Conservation (phyloP, 2,797 vertebrate genomes). For the Neopelma chrysocephalum region DNA sequence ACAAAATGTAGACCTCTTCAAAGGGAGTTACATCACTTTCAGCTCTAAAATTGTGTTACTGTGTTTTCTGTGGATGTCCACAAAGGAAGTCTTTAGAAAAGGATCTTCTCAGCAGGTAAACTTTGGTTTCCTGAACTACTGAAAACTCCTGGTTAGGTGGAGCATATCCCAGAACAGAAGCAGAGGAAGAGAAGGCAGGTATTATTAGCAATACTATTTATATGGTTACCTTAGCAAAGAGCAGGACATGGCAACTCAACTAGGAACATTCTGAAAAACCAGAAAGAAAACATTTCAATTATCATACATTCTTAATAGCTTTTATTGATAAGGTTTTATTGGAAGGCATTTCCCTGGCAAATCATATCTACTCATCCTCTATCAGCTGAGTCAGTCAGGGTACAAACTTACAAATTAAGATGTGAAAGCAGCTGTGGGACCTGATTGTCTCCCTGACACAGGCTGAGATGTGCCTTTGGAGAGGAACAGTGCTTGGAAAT, state of each 20-base stretch:
- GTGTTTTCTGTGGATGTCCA: background rate
- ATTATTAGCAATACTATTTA: background rate
- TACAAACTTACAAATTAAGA: background rate
- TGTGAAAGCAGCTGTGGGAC: background rate
- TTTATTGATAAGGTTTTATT: background rate
- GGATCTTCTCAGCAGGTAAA: background rate
- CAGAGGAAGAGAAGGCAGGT: background rate
- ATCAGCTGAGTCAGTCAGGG: background rate
- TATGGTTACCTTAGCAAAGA: background rate
- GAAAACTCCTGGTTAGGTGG: background rate
- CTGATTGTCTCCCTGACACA: background rate
- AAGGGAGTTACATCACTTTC: background rate
- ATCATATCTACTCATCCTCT: background rate
- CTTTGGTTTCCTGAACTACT: background rate
- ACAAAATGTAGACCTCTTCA: slow-evolving; percentile 35
- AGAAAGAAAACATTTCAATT: background rate
- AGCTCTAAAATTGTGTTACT: background rate
- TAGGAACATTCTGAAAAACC: background rate
- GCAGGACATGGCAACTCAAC: background rate
- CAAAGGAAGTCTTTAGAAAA: background rate
- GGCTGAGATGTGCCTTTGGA: background rate
- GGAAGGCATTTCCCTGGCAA: background rate
- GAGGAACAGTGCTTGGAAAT: background rate
- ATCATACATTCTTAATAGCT: background rate
- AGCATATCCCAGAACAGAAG: background rate